phyloP scores from a whole-genome alignment of 2,797 vertebrate genomes.

The Anableps anableps region DNA sequence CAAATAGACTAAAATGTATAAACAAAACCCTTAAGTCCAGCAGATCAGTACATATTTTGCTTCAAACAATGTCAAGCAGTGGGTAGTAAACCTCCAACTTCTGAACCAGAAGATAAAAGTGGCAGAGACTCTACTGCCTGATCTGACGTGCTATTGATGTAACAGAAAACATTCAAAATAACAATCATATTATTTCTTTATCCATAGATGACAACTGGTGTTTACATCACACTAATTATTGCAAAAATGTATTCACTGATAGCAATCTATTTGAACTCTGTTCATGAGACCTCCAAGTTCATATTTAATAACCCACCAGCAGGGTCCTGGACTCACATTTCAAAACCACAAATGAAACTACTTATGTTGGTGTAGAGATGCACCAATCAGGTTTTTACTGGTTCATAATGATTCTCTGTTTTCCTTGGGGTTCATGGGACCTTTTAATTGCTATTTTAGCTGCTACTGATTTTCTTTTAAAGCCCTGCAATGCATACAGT shows the following conservation, averaged over 20 bases:
- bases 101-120: not conserved
- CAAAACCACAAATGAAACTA: too few species aligned
- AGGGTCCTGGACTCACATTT: too few species aligned
- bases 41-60: not conserved
- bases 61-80: not conserved
- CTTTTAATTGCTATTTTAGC: not conserved
- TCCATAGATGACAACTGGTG: not conserved
- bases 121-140: not conserved
- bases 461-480: not conserved
- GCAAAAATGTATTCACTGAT: too few species aligned
- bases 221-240: not conserved
- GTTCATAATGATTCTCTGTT: not conserved
- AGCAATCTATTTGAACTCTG: too few species aligned
- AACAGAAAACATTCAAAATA: not conserved
- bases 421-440: not conserved
- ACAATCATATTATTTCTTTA: not conserved
- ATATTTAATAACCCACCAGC: too few species aligned
- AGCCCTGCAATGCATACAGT: not conserved
- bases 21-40: not conserved
- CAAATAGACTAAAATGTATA: not conserved
- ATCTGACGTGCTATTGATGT: not conserved
- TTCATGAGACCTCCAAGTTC: too few species aligned
- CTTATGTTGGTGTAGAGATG: not conserved
- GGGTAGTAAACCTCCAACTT: not conserved
- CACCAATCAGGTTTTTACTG: not conserved